Conservation (phyloP, 2,888 invertebrate species). For the Heterodera filipjevi region DNA sequence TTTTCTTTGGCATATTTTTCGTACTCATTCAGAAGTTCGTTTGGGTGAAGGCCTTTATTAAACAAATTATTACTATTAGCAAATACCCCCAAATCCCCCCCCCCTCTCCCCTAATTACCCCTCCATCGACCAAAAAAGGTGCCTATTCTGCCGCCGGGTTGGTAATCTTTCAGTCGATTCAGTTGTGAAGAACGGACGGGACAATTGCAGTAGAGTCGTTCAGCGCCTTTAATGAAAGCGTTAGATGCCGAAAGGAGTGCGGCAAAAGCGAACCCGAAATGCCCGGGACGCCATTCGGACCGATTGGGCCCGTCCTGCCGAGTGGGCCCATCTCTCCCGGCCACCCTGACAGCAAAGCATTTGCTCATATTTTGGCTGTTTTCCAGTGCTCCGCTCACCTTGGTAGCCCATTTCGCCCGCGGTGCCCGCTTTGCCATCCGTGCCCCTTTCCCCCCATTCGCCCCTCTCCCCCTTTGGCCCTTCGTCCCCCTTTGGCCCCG, state of each 20-base stretch:
- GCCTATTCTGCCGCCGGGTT: constrained; percentile 16
- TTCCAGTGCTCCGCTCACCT: not conserved
- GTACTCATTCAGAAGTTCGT: constrained; percentile 15
- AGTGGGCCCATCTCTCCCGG: constrained; percentile 25
- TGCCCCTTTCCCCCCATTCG: constrained; percentile 14
- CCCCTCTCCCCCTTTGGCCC: constrained; percentile 28
- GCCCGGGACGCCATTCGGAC: constrained; percentile 22
- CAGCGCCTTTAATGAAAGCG: constrained; percentile 24
- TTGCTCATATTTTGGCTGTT: not conserved
- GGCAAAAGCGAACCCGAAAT: constrained; percentile 1
- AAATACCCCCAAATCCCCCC: too few relatives aligned
- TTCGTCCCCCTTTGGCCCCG: not conserved
- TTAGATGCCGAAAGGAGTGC: not conserved
- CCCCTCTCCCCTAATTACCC: too few relatives aligned
- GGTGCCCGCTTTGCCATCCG: constrained; percentile 1
- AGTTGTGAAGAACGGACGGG: constrained; percentile 31
- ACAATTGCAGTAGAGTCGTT: constrained; percentile 33
- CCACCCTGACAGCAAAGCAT: constrained; percentile 27
- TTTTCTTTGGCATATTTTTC: constrained; percentile 20
- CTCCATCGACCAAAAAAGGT: constrained; percentile 18
- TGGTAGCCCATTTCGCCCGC: constrained; percentile 5
- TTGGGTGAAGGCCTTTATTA: constrained; percentile 17
- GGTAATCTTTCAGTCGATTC: constrained; percentile 15
- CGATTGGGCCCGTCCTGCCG: constrained; percentile 19
- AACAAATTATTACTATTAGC: too few relatives aligned